phyloP scores from a whole-genome alignment of 64 coral and sea anemone species.

The Acropora tenuis region DNA sequence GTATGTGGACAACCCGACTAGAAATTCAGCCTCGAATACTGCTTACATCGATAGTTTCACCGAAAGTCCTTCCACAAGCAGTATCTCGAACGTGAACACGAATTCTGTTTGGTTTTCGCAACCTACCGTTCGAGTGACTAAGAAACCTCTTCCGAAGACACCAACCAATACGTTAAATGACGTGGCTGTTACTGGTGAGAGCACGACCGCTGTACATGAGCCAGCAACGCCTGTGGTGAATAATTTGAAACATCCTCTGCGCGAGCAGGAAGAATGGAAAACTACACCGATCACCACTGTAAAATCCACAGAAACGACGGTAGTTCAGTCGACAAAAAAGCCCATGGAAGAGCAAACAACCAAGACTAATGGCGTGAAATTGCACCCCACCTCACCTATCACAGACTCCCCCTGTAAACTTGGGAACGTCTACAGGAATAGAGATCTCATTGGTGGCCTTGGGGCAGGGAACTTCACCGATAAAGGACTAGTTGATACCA shows the following conservation, averaged over 20 bases:
- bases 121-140: not conserved
- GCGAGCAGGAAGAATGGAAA: not conserved
- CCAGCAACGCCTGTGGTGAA: not conserved
- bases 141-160: not conserved
- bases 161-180: not conserved
- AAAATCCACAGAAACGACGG: not conserved
- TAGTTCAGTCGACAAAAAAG: not conserved
- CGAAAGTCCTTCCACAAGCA: constrained; percentile 3
- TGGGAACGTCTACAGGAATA: constrained; percentile 71
- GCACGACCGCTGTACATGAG: not conserved
- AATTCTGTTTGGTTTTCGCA: constrained; percentile 32
- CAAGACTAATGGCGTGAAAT: not conserved
- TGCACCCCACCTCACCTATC: not conserved
- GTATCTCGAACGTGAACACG: constrained; percentile 15
- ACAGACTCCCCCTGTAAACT: constrained; percentile 31
- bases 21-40: not conserved
- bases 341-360: not conserved
- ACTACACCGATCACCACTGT: constrained; percentile 14
- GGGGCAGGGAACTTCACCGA: constrained; percentile 86
- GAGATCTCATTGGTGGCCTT: constrained; percentile 84
- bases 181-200: not conserved
- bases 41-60: not conserved
- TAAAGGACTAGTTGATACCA: constrained; percentile 67
- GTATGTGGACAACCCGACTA: constrained; percentile 64
- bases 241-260: not conserved